Base-by-base conservation (phyloP, 2,888 invertebrate species). In the Athalia rosae region DNA sequence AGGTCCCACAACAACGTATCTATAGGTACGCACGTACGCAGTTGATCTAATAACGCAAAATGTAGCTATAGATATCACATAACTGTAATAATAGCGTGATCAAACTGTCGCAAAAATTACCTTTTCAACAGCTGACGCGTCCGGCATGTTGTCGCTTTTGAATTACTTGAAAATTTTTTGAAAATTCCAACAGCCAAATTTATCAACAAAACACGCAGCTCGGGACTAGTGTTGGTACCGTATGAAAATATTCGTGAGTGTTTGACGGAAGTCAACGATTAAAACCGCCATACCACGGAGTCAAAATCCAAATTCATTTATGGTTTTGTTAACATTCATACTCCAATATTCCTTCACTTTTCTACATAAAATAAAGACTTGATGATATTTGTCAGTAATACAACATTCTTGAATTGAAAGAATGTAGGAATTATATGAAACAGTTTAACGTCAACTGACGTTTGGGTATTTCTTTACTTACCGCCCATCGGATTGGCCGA, bases 401-500 rank as follows among this genome's bases (percentile, higher is more conserved):
- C 53, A 53, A 11, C 53, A 8, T 53, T 53, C 28, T 53, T 53
- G 6, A n/a, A 53, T 53, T 7, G 7, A 7, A 6, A 11, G 11
- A 9, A n/a, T 7, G 53, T 53, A 53, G 53, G 9, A n/a, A 53
- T 4, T 53, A 53, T 53, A 53, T 53, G n/a, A 9, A 53, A 28
- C 28, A 28, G 28, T 28, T 28, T n/a, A 7, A 53, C 53, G 53
- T 4, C 7, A 53, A 71, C 58, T 58, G 56, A 71, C 58, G 71
- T 58, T 67, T 67, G 53, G 67, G 67, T 67, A 67, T 53, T 53
- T 48, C 67, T 67, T 41, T 67, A 28, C 28, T 76, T 76, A 61
- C 73, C 82, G 82, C 82, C 82, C 82, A 83, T 77, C 81, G 83
- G 85, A 87, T 87, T 87, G 86, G 87, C 82, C 83, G 82, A 82